Evolutionary conservation across 2,888 invertebrate species (phyloP).

Genomic region (Petrolisthes manimaculis): DNA sequence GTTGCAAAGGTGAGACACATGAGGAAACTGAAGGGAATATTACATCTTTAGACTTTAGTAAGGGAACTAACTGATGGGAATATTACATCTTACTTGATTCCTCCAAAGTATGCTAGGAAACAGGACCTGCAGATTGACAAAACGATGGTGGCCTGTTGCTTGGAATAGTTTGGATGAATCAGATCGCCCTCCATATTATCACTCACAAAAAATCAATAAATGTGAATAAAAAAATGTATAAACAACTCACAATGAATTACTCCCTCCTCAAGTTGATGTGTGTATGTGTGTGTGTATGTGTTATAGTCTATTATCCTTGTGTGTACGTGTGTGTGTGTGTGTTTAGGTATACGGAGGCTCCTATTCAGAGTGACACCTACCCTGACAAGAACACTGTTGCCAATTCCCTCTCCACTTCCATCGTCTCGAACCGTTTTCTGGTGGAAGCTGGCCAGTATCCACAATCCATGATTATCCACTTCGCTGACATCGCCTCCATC

Average conservation of each 20-base stretch:
- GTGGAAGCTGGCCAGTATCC: slow-evolving; percentile 54
- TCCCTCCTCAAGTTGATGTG: neutral
- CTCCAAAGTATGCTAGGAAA: too few species aligned
- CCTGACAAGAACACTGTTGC: slow-evolving; percentile 61
- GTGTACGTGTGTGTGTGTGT: neutral
- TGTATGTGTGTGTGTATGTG: neutral
- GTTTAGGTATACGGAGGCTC: slow-evolving; percentile 50
- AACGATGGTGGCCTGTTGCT: too few species aligned
- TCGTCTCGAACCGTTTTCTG: slow-evolving; percentile 56
- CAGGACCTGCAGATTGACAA: too few species aligned
- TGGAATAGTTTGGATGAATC: too few species aligned
- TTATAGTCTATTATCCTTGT: too few species aligned
- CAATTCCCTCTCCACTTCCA: slow-evolving; percentile 59
- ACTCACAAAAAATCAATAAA: too few species aligned
- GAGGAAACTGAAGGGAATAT: too few species aligned
- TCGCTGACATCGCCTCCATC: slow-evolving; percentile 59
- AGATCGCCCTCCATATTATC: too few species aligned
- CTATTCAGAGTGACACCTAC: slow-evolving; percentile 44
- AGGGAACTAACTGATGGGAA: too few species aligned
- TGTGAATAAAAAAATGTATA: too few species aligned
- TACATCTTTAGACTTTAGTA: neutral
- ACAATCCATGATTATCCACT: slow-evolving; percentile 61
- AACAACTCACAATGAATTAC: too few species aligned
- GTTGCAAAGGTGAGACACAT: slow-evolving; percentile 41
- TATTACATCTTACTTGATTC: neutral